Conservation (phyloP, 2,888 invertebrate species). For the Stictocephala bisonia region DNA sequence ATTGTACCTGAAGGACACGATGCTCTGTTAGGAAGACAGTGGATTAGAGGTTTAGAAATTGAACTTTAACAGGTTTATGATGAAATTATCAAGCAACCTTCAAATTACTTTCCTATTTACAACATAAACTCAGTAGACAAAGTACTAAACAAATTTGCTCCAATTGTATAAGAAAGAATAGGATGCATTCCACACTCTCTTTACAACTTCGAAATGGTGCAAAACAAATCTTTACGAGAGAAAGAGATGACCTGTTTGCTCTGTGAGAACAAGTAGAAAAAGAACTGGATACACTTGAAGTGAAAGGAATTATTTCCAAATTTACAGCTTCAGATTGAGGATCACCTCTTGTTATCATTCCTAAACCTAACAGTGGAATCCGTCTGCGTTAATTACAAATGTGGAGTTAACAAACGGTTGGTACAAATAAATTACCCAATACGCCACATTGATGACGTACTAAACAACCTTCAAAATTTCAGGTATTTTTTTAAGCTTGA, state of each 20-base stretch:
- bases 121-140: background rate
- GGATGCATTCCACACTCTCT: conserved; percentile 28
- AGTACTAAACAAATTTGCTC: background rate
- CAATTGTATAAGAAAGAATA: conserved; percentile 35
- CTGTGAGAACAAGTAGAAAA: conserved; percentile 41
- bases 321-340: conserved; percentile 27
- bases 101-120: background rate
- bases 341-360: conserved; percentile 46
- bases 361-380: conserved; percentile 53
- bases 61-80: conserved; percentile 10
- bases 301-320: too few species aligned
- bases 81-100: too few species aligned
- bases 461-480: too few species aligned
- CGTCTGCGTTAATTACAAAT: too few species aligned
- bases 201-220: conserved; percentile 41
- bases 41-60: conserved; percentile 22
- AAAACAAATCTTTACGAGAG: conserved; percentile 35
- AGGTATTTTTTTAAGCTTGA: too few species aligned
- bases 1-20: conserved; percentile 44
- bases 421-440: conserved; percentile 55
- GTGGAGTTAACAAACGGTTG: too few species aligned
- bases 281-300: conserved; percentile 36
- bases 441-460: too few species aligned
- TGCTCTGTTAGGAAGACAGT: conserved; percentile 25
- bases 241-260: conserved; percentile 37